Evolutionary conservation across 2,888 invertebrate genomes (phyloP), one percentile per base, ranked within the genome.

Genomic region (Xylocampa areola): DNA sequence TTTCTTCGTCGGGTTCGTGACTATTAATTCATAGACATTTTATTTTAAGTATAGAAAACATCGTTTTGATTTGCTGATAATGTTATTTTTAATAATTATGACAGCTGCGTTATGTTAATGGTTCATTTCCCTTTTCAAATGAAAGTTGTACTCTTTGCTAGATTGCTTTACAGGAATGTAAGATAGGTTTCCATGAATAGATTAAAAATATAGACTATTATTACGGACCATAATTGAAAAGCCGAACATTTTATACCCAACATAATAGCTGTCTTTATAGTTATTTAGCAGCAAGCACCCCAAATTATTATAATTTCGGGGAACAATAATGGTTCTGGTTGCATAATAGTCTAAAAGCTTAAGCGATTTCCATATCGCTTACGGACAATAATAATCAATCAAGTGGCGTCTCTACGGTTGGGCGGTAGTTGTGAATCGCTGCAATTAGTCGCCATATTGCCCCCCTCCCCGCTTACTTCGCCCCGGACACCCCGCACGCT

Each of bases 361-460:
- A 71, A 78, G 66, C 76, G 76, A 76, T 77, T 79, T 80, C 76
- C 80, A 81, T 82, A 81, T 74, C 72, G 79, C 73, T 80, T 76
- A 70, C 71, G 70, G 74, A 80, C 82, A 82, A 84, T 84, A 81
- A 84, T 85, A 83, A 87, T 87, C 87, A 88, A 88, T 89, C 85
- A 87, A 80, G 78, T 65, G 55, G 71, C 70, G 80, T 77, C 84
- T 80, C 77, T 65, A 76, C 84, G 85, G 78, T 79, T 72, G 70
- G 76, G 59, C 73, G 85, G 80, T 80, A 78, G 83, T 81, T 80
- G 78, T 87, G 89, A 91, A 91, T 90, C 84, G 81, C 65, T 73
- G 86, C 90, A 90, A 92, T 92, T 90, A 90, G 86, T 76, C 82
- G 82, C 80, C 84, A 81, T 82, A 74, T 80, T 82, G 75, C 73